A percentile compares a stretch with the other conserved stretches of the same genome.
Evolutionary conservation across 2,113 vertebrate species (phyloP).

Genomic region (Colinus virginianus): DNA sequence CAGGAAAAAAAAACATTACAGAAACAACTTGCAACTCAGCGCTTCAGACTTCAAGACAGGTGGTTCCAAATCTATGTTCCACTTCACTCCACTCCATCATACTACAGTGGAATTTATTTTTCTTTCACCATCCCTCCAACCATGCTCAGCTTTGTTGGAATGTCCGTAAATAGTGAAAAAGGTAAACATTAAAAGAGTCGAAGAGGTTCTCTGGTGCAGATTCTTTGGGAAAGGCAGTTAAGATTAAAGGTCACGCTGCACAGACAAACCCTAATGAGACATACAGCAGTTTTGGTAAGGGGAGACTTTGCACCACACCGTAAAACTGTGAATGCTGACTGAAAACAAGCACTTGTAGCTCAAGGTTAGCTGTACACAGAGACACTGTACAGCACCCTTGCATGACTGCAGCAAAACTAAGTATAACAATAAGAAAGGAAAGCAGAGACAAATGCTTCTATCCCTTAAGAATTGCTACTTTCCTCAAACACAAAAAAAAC

Average conservation of each 20-base stretch:
- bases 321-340: rapidly evolving
- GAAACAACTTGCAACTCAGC: background rate
- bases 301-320: background rate
- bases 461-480: background rate
- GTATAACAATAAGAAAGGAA: background rate
- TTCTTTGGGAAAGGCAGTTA: background rate
- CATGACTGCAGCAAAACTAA: background rate
- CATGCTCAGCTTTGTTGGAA: background rate
- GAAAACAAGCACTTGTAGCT: background rate
- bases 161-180: background rate
- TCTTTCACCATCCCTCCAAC: background rate
- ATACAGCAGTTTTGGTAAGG: background rate
- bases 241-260: background rate
- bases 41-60: background rate
- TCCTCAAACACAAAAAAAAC: background rate
- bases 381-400: background rate
- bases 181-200: background rate
- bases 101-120: background rate
- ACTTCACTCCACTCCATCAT: background rate
- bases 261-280: background rate
- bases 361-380: background rate
- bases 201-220: background rate
- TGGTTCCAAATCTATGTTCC: background rate
- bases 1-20: background rate
- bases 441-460: background rate